phyloP scores from a whole-genome alignment of 2,797 vertebrate genomes.

The Denticeps clupeoides region DNA sequence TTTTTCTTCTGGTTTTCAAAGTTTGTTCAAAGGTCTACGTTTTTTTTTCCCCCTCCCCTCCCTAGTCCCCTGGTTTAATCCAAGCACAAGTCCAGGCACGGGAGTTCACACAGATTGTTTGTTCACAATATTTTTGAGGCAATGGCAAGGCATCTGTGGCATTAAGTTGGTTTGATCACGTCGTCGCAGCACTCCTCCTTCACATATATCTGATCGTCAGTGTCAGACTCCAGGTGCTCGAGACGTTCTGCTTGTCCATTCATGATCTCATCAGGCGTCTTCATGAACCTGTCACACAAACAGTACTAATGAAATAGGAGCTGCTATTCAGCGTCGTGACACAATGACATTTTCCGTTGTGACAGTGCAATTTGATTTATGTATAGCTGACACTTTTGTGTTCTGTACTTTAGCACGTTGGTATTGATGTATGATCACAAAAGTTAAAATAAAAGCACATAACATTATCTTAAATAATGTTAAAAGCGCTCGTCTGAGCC shows the following conservation, averaged over 20 bases:
- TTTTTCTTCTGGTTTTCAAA: too few species aligned
- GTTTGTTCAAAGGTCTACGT: too few species aligned
- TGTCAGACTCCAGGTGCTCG: constrained; percentile 90
- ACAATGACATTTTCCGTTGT: too few species aligned
- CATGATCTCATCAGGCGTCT: constrained; percentile 97
- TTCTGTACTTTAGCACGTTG: too few species aligned
- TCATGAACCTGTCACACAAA: constrained; percentile 78
- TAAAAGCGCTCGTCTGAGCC: too few species aligned
- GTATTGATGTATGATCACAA: not conserved
- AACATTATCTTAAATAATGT: too few species aligned
- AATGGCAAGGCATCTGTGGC: constrained; percentile 35
- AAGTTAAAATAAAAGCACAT: not conserved
- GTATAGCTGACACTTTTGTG: too few species aligned
- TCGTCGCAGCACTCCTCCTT: constrained; percentile 84
- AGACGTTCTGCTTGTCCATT: constrained; percentile 89
- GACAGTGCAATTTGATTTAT: too few species aligned
- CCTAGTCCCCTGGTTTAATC: too few species aligned
- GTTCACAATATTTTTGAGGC: constrained; percentile 17
- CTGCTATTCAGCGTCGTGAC: too few species aligned
- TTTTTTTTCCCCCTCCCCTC: too few species aligned
- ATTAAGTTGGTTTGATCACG: constrained; percentile 39
- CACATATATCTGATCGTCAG: constrained; percentile 88
- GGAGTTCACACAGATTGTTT: not conserved
- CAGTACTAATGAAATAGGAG: too few species aligned
- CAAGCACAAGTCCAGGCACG: constrained; percentile 3